Evolutionary conservation across 2,113 vertebrate genomes (phyloP).

Genomic region (Strix aluco): DNA sequence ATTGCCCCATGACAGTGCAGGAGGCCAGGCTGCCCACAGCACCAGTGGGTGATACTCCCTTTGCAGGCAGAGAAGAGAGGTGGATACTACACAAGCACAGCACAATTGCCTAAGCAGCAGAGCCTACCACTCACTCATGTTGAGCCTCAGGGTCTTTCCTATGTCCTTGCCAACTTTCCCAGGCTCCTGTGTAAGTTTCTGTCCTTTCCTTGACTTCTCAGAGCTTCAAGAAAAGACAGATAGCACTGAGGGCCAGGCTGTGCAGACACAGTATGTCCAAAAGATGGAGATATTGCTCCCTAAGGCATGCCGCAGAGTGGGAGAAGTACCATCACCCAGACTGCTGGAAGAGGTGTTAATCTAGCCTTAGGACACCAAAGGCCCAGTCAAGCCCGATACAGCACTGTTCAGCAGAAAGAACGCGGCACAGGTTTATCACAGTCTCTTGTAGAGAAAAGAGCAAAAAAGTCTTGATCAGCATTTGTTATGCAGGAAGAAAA

Average conservation of each 20-base stretch:
- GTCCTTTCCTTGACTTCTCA: neutral
- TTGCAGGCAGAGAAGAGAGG: neutral
- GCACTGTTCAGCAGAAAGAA: neutral
- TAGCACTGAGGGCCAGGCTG: neutral
- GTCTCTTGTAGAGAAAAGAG: neutral
- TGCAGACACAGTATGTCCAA: neutral
- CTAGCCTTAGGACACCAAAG: neutral
- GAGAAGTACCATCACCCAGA: neutral
- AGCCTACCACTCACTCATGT: neutral
- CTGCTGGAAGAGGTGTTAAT: neutral
- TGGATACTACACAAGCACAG: neutral
- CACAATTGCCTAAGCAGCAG: neutral
- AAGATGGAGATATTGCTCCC: neutral
- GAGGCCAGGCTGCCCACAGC: neutral
- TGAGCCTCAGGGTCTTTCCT: neutral
- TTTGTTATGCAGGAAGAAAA: neutral
- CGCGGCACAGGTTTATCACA: rapidly evolving
- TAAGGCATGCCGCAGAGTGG: neutral
- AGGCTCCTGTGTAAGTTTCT: neutral
- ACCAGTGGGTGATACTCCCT: neutral
- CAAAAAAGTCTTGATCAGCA: neutral
- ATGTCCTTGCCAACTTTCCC: neutral
- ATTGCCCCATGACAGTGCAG: neutral
- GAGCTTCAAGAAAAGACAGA: neutral
- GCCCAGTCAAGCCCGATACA: neutral